Evolutionary conservation across 2,888 invertebrate species (phyloP).

Genomic region (Ischnus inquisitorius): DNA sequence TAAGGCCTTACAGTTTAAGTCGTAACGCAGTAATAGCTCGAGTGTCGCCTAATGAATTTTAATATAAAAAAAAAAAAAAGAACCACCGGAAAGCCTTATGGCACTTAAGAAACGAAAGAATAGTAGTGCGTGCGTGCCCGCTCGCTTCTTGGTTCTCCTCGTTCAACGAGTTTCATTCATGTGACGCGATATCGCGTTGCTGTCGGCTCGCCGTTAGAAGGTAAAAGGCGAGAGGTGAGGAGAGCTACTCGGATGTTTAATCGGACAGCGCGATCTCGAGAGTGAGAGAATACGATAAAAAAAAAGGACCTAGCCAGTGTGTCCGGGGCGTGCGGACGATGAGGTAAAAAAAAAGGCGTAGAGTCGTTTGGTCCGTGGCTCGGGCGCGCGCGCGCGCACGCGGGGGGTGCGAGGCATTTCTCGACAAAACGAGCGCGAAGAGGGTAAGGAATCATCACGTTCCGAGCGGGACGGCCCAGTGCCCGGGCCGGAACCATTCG

Average conservation of each 20-base stretch:
- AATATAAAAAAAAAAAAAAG: slow-evolving; percentile 72
- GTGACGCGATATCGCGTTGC: slow-evolving; percentile 44
- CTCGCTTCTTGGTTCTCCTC: slow-evolving; percentile 29
- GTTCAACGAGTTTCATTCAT: slow-evolving; percentile 73
- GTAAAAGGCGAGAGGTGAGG: slow-evolving; percentile 54
- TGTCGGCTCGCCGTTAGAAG: slow-evolving; percentile 67
- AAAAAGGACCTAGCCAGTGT: slow-evolving; percentile 50
- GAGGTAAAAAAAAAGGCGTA: slow-evolving; percentile 44
- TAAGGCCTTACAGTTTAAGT: background rate
- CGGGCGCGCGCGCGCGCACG: background rate
- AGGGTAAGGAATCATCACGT: slow-evolving; percentile 63
- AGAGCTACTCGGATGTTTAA: slow-evolving; percentile 73
- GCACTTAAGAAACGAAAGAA: slow-evolving; percentile 24
- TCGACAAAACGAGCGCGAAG: slow-evolving; percentile 50
- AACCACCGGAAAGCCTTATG: slow-evolving; percentile 1
- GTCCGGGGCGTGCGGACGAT: slow-evolving; percentile 56
- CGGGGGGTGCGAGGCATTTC: slow-evolving; percentile 20
- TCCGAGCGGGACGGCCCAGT: slow-evolving; percentile 29
- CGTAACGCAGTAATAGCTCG: slow-evolving; percentile 25
- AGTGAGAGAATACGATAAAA: slow-evolving; percentile 70
- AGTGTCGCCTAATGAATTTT: slow-evolving; percentile 78
- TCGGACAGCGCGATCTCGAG: slow-evolving; percentile 79
- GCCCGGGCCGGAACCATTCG: slow-evolving; percentile 76
- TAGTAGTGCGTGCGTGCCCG: slow-evolving; percentile 56
- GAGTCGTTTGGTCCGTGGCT: slow-evolving; percentile 47